These are phyloP conservation scores for Cydia pomonella DNA, from an alignment of 1,140 invertebrate species.

Conservation along the genomic window DNA sequence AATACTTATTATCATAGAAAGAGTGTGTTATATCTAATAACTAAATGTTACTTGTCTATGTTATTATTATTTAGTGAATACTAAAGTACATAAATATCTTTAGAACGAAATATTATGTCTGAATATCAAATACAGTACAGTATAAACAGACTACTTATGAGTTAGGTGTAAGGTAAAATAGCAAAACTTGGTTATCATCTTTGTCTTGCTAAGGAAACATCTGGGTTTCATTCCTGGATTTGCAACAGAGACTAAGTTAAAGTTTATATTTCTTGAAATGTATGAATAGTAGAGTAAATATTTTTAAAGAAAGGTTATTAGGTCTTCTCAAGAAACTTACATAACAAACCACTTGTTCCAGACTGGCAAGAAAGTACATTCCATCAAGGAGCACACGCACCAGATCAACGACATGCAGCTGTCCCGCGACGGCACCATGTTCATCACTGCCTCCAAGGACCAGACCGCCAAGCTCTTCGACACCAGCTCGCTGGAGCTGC, in stretches of 20 bases:
- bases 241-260: too few relatives aligned
- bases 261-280: too few relatives aligned
- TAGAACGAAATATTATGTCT: background rate
- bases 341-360: slow-evolving; percentile 59
- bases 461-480: slow-evolving; percentile 97
- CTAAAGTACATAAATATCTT: too few relatives aligned
- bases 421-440: slow-evolving; percentile 96
- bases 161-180: too few relatives aligned
- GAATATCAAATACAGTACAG: background rate
- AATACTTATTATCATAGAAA: background rate
- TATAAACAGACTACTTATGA: too few relatives aligned
- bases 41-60: too few relatives aligned
- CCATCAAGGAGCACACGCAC: slow-evolving; percentile 89
- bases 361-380: slow-evolving; percentile 90
- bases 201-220: too few relatives aligned
- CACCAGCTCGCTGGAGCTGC: slow-evolving; percentile 88
- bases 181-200: too few relatives aligned
- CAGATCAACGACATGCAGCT: slow-evolving; percentile 98
- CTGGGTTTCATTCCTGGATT: too few relatives aligned
- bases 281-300: too few relatives aligned
- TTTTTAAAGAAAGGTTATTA: too few relatives aligned
- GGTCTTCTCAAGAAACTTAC: background rate
- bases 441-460: slow-evolving; percentile 98
- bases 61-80: background rate
- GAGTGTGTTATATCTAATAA: too few relatives aligned